Evolutionary conservation across 2,113 vertebrate genomes (phyloP).

Genomic region (Lates calcarifer): DNA sequence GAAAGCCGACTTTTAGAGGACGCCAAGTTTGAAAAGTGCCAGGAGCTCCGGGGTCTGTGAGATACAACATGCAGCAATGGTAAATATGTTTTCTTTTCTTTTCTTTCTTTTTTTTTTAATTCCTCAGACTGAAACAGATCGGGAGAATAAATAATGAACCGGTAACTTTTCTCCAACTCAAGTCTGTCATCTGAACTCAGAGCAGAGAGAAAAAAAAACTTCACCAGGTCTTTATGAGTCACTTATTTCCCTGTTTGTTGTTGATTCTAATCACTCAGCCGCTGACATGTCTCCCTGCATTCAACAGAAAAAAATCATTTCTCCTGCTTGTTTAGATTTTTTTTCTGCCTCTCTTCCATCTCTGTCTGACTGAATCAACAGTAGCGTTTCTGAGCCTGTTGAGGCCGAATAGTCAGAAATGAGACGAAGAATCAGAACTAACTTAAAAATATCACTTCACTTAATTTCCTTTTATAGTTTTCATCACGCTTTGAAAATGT

Average conservation of each 20-base stretch:
- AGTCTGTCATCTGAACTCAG: slow-evolving; percentile 12
- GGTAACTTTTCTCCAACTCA: slow-evolving; percentile 31
- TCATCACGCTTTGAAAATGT: background rate
- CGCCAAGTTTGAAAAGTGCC: slow-evolving; percentile 76
- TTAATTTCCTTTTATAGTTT: slow-evolving; percentile 7
- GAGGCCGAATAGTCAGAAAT: background rate
- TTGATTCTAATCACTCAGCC: slow-evolving; percentile 5
- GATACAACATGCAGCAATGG: slow-evolving; percentile 88
- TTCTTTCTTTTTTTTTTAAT: too few relatives aligned
- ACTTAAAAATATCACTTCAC: background rate
- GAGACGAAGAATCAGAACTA: background rate
- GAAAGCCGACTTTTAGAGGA: slow-evolving; percentile 83
- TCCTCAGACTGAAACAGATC: background rate
- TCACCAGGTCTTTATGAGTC: background rate
- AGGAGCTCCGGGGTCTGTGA: slow-evolving; percentile 78
- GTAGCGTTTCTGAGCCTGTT: background rate
- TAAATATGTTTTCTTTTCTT: slow-evolving; percentile 79
- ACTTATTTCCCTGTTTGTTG: slow-evolving; percentile 9
- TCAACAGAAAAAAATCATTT: background rate
- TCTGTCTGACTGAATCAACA: slow-evolving; percentile 3
- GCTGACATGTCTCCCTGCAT: background rate
- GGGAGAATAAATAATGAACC: background rate
- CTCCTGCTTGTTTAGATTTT: background rate
- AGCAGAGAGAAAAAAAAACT: background rate
- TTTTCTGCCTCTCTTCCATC: background rate